Evolutionary conservation across 2,888 invertebrate genomes (phyloP), one percentile per base, ranked within the genome.

Genomic region (Pseudococcus jackbeardsleyi): DNA sequence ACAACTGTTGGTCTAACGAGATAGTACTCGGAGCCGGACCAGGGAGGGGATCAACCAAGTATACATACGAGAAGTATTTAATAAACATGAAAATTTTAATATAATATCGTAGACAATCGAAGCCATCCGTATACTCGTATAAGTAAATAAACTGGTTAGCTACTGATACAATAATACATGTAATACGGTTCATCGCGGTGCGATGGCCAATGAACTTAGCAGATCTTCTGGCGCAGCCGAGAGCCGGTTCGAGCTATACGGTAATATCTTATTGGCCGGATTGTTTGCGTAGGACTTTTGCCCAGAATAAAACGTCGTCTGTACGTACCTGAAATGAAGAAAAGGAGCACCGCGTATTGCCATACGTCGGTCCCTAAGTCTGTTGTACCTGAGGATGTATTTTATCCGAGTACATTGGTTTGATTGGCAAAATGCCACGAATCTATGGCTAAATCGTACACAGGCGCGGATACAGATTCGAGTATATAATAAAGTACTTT

Each of bases 31-130:
- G 22, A 19, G 22, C 19, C 9, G 22, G 15, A 59, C n/a, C 4
- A 64, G 22, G 9, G 11, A 64, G 64, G 22, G 3, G 9, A 7
- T 8, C 11, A 59, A 19, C n/a, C 5, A 19, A n/a, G n/a, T n/a
- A n/a, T 11, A 12, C n/a, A 22, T 64, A 22, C 22, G n/a, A 59
- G 59, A 64, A 19, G 64, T 64, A 64, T 64, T 64, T 64, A 64
- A 64, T 64, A 64, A 64, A 64, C 64, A 64, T 64, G 64, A 64
- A 64, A 64, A 64, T 64, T 64, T 64, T 64, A 64, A 64, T 64
- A 64, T 64, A 22, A 64, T 64, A 64, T 64, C 64, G 64, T 64
- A 64, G 64, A 64, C 64, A 64, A 64, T 64, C 64, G 64, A 64
- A 64, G 64, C 12, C 22, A 64, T 64, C 64, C 22, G 64, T 22